Conservation (phyloP, 2,888 invertebrate genomes). For the Yponomeuta cagnagella region DNA sequence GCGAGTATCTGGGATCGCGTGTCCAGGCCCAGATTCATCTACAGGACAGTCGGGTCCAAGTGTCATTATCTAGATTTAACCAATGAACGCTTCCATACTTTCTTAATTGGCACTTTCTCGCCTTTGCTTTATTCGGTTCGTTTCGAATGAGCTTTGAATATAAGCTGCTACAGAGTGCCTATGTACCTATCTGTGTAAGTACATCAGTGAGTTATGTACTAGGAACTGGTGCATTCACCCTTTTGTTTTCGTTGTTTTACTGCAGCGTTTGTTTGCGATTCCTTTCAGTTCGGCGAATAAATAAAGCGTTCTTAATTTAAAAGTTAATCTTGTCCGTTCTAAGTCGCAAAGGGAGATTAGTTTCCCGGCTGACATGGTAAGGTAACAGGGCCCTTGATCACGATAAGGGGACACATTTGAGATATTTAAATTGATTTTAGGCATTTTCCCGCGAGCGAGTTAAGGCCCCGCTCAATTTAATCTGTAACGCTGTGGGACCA, state of each 20-base stretch:
- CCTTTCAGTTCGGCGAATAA: not conserved
- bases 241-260: not conserved
- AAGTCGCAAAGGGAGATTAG: not conserved
- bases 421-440: conserved; percentile 75
- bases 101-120: conserved; percentile 54
- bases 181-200: not conserved
- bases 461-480: conserved; percentile 69
- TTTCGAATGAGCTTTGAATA: not conserved
- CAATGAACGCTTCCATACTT: conserved; percentile 37
- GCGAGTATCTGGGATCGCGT: conserved; percentile 34
- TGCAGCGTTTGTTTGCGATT: not conserved
- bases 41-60: conserved; percentile 29
- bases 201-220: not conserved
- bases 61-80: conserved; percentile 53
- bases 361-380: conserved; percentile 18
- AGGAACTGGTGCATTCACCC: not conserved
- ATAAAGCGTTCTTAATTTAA: not conserved
- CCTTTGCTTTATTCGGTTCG: not conserved
- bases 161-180: not conserved
- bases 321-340: not conserved
- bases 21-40: conserved; percentile 51
- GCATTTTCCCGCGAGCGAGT: conserved; percentile 69
- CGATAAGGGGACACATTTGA: conserved; percentile 69
- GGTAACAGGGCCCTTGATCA: conserved; percentile 41
- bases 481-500: conserved; percentile 58